A percentile compares a stretch with the other conserved stretches of the same genome.
Evolutionary conservation across 2,797 vertebrate genomes (phyloP).

Genomic region (Enteromius mattozi): DNA sequence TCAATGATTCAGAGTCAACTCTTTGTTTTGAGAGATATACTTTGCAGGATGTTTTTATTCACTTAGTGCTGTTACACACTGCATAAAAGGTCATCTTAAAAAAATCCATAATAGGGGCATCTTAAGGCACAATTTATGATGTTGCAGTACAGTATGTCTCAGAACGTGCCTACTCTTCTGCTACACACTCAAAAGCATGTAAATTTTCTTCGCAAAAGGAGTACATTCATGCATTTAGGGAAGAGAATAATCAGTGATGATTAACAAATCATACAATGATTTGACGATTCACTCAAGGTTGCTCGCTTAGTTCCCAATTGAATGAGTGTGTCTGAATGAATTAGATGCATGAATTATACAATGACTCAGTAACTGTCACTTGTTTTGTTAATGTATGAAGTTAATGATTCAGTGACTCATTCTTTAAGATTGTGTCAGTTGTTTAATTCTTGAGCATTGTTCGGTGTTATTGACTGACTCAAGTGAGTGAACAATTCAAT

Average conservation of each 20-base stretch:
- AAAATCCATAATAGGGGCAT: too few species aligned
- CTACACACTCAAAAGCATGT: neutral
- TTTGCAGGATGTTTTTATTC: too few species aligned
- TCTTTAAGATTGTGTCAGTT: neutral
- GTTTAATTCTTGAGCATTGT: neutral
- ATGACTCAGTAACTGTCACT: neutral
- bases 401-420: neutral
- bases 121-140: neutral
- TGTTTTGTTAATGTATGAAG: neutral
- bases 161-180: neutral
- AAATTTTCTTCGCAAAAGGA: neutral
- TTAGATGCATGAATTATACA: neutral
- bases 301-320: neutral
- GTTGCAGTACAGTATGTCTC: neutral
- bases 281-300: neutral
- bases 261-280: neutral
- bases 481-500: conserved; percentile 2
- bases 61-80: too few species aligned
- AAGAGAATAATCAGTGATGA: neutral
- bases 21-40: too few species aligned
- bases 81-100: too few species aligned
- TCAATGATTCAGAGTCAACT: too few species aligned
- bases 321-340: neutral
- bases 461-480: neutral
- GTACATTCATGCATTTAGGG: neutral